A percentile compares a stretch with the other conserved stretches of the same genome.
These are phyloP conservation scores for Coregonus ussuriensis DNA, from an alignment of 2,797 vertebrate genomes.

Conservation along the genomic window DNA sequence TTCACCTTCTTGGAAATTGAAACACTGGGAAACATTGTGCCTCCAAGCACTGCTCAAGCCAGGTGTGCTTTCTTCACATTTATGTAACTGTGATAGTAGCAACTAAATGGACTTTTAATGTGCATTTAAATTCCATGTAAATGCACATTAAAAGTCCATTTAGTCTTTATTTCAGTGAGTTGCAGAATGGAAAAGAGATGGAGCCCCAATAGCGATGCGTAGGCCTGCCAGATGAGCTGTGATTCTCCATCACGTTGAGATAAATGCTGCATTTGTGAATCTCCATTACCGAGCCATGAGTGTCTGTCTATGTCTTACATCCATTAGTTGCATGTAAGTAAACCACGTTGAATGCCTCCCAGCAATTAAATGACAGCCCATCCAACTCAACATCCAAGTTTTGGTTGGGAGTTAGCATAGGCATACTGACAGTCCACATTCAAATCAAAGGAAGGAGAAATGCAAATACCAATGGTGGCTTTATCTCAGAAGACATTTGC, in stretches of 20 bases:
- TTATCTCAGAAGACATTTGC: constrained; percentile 55
- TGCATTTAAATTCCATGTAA: neutral
- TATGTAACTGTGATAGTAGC: neutral
- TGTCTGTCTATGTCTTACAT: constrained; percentile 27
- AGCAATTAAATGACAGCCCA: constrained; percentile 45
- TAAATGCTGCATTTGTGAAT: constrained; percentile 26
- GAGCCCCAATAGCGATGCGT: neutral
- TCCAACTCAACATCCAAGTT: constrained; percentile 10
- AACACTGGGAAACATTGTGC: neutral
- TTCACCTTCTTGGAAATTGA: neutral
- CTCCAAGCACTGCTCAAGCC: too few species aligned
- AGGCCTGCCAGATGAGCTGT: neutral
- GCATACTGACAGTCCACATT: constrained; percentile 29
- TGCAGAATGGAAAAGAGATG: neutral
- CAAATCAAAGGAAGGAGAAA: constrained; percentile 3
- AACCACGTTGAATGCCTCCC: constrained; percentile 43
- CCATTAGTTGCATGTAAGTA: constrained; percentile 43
- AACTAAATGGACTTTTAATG: neutral
- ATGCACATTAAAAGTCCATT: neutral
- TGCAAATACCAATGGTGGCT: constrained; percentile 33
- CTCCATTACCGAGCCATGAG: neutral
- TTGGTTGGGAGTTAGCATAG: constrained; percentile 29
- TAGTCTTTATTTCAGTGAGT: neutral
- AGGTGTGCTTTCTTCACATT: neutral
- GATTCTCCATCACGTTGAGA: neutral